Conservation (phyloP, 37 sponge, comb jelly and placozoan genomes). For the Beroe forskalii region DNA sequence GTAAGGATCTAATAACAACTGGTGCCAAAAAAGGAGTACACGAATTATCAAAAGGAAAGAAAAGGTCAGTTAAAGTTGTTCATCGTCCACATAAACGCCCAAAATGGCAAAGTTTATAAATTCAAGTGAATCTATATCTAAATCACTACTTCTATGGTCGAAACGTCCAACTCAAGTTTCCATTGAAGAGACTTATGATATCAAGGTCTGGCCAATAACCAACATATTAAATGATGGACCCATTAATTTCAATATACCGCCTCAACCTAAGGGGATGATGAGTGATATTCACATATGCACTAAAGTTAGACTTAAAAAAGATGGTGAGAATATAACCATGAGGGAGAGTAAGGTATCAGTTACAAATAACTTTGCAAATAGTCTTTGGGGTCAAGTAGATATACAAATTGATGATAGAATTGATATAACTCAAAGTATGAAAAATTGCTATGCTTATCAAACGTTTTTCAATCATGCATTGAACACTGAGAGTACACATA, state of each 20-base stretch:
- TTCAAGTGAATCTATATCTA: no score
- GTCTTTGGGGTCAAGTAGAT: no score
- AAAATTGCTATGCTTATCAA: conserved; percentile 1
- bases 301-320: no score
- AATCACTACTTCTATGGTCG: neutral
- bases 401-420: no score
- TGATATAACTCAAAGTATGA: no score
- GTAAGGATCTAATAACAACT: neutral
- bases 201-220: neutral
- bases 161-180: neutral
- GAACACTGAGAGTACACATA: neutral
- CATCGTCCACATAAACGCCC: no score
- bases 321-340: neutral
- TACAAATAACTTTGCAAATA: neutral
- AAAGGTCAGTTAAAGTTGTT: no score
- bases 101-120: no score
- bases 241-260: neutral
- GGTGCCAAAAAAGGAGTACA: no score
- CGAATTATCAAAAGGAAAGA: no score
- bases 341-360: neutral
- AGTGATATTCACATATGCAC: no score
- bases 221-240: neutral
- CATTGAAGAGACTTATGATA: no score
- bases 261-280: neutral
- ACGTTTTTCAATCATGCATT: neutral